Evolutionary conservation across 2,113 vertebrate genomes (phyloP), one percentile per base, ranked within the genome.

Genomic region (Elgaria multicarinata): DNA sequence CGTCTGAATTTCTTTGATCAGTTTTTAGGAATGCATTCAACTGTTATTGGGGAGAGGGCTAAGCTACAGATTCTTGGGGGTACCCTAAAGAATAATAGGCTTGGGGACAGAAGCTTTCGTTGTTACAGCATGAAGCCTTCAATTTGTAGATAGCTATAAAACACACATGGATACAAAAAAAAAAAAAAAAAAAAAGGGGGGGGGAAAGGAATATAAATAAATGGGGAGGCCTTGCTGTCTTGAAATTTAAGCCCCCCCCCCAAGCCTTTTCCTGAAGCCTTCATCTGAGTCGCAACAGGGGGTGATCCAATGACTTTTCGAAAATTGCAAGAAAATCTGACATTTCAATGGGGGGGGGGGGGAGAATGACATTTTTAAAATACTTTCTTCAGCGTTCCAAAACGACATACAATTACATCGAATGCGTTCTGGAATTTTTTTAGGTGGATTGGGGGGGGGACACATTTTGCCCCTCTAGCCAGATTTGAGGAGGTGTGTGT

Each of bases 161-260:
- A 36, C 58, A 83, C 58, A 18, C 53, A 62, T 2, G 22, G 22
- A 28, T 1, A 28, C 13, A 39, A 62, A 28, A 2, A 16, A 16
- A 12, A 28, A 7, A 1, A 26, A 39, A 62, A 28, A 2, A 16
- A 16, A 12, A 28, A 7, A 1, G 2, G 4, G 2, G 24, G 39
- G 58, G 13, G 58, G 50, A 22, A 31, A 1, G 3, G 53, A 12
- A 5, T 39, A 4, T 18, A 18, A 36, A 16, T 18, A 72, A 72
- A 72, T 36, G 39, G 20, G 2, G 24, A 18, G 8, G 39, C 16
- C 8, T 44, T 6, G 74, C 39, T 8, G 39, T 3, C 26, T 7
- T 44, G 76, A 58, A 44, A 58, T 55, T 2, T 10, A 18, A 58
- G 13, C 16, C n/a, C 2, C n/a, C 71, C n/a, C n/a, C n/a, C n/a